Evolutionary conservation across 1,140 invertebrate species (phyloP), one percentile per base, ranked within the genome.

Genomic region (Zophobas morio): DNA sequence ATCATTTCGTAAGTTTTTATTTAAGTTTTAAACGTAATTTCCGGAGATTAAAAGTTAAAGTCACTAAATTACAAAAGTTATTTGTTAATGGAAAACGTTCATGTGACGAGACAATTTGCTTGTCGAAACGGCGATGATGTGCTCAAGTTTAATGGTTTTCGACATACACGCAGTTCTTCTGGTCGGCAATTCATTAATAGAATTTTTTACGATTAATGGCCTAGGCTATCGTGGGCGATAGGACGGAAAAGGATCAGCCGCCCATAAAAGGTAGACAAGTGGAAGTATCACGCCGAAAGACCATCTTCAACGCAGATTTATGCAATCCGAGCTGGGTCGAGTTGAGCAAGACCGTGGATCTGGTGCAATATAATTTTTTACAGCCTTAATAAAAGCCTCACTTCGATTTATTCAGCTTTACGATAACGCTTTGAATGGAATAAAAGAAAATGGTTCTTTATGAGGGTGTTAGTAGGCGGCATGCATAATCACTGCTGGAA

Each of bases 361-460:
- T 42, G 20, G 60, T 66, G 60, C 60, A 66, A 66, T 66, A 66
- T 66, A 66, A 66, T 66, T 66, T 66, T 66, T 66, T 66, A 66
- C 60, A 8, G 39, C 60, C 60, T 66, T 66, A 66, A 66, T 66
- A 66, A 66, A 66, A 66, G 60, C 60, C 39, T 39, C 37, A 66
- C 37, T 66, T 66, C 60, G 60, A 66, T 66, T 66, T 66, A 66
- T 66, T 66, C 60, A 66, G 60, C 60, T 66, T 66, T 66, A 66
- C 60, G 60, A 66, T 66, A 66, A 47, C 60, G 70, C 47, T 72
- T 72, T 72, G 51, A 72, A 72, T 72, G 51, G 70, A 53, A 72
- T 51, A 47, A 54, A 72, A 72, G 70, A 72, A 72, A 72, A 72
- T 72, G 70, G 70, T 72, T 72, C 70, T 72, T 72, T 72, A 72